Base-by-base conservation (phyloP, 37 sponge, comb jelly and placozoan genomes). In the Eunapius fragilis region DNA sequence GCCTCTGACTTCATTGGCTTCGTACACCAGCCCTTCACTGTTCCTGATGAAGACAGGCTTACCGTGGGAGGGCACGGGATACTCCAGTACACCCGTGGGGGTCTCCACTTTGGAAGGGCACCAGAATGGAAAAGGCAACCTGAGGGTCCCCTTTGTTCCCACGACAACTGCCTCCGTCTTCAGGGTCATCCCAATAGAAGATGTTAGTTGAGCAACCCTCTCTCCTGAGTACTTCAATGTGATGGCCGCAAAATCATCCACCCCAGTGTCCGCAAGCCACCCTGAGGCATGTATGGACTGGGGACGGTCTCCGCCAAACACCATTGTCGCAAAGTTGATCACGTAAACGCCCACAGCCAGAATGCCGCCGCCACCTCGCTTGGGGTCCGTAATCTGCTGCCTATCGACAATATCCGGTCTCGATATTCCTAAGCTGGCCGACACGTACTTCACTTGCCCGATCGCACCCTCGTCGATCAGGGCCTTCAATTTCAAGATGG, bases 371-470 rank as follows among this genome's bases (percentile, higher is more conserved):
- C 90, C 90, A 9, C 85, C 90, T 67, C 69, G 22, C 3, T 75
- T 79, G 2, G 67, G 85, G n/a, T 84, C 77, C 13, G 36, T 76
- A 25, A 6, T 6, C 6, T 41, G 3, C 3, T 41, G 41, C 6
- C 3, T 14, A 0, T 80, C 74, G 4, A 68, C 75, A 31, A 0
- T 17, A n/a, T n/a, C n/a, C 0, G 74, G 81, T 58, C 58, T 1
- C 58, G 6, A 19, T 25, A 91, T 74, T 3, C 94, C 88, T 31
- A 96, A 83, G 17, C 79, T 74, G 11, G 87, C 90, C 4, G 87
- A 71, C 45, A 94, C 78, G 49, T 77, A 83, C 75, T 73, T 88
- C n/a, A 94, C 82, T 17, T 96, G 88, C 22, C 94, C 97, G 32
- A 96, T 89, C 28, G 78, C 79, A 22, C 92, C 92, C 11, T 71